Conservation (phyloP, 1,140 invertebrate genomes). For the Pteromalus puparum region DNA sequence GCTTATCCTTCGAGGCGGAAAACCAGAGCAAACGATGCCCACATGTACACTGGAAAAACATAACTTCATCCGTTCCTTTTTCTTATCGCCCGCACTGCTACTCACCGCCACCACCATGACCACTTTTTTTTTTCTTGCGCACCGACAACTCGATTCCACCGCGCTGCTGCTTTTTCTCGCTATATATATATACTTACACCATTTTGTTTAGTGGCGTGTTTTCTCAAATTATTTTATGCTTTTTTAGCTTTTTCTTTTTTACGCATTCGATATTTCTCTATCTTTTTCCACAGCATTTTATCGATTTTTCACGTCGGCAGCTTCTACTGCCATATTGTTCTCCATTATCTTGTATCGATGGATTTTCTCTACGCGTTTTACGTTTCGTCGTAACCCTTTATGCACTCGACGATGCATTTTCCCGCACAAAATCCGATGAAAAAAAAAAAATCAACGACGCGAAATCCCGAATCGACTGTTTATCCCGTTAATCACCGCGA, state of each 20-base stretch:
- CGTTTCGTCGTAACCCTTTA: not conserved
- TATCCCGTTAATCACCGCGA: too few relatives aligned
- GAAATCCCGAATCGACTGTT: too few relatives aligned
- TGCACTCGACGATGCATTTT: not conserved
- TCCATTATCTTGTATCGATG: not conserved
- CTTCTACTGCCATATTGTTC: not conserved
- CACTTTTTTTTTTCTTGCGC: not conserved
- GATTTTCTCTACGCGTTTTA: not conserved
- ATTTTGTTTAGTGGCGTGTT: not conserved
- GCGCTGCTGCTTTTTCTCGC: not conserved
- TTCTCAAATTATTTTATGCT: conserved; percentile 3
- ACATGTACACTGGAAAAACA: conserved; percentile 11
- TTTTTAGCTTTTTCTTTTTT: not conserved
- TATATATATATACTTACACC: not conserved
- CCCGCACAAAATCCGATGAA: too few relatives aligned
- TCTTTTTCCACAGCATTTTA: not conserved
- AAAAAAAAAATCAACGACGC: too few relatives aligned
- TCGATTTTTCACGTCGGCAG: not conserved
- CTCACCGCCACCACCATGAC: not conserved
- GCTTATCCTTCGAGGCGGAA: conserved; percentile 50
- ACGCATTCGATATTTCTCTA: not conserved
- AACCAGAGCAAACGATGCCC: not conserved
- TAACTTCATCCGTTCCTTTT: not conserved
- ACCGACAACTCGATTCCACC: not conserved
- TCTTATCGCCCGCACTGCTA: not conserved